Percentiles rank a stretch among this genome's conserved stretches.
Evolutionary conservation across 2,888 invertebrate genomes (phyloP).

Genomic region (Apamea monoglypha): DNA sequence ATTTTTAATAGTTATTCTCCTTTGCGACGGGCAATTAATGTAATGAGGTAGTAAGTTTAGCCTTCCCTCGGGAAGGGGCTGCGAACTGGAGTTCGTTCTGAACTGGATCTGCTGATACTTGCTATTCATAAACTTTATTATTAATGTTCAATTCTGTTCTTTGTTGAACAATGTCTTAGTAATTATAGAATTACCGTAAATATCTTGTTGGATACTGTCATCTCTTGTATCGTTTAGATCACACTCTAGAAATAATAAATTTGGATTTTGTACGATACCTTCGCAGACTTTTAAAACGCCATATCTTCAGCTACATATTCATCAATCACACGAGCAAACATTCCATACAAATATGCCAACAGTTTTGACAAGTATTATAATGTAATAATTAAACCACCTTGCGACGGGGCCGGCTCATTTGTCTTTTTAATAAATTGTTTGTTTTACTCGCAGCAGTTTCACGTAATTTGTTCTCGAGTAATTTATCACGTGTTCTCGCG

Average conservation of each 20-base stretch:
- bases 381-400: constrained; percentile 80
- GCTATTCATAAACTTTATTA: constrained; percentile 60
- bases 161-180: constrained; percentile 26
- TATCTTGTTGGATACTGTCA: neutral
- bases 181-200: constrained; percentile 34
- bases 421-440: constrained; percentile 86
- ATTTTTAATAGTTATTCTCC: constrained; percentile 87
- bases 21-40: constrained; percentile 84
- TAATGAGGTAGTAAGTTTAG: constrained; percentile 85
- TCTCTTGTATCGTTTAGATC: neutral
- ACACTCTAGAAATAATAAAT: neutral
- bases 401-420: constrained; percentile 76
- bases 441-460: constrained; percentile 81
- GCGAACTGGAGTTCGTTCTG: constrained; percentile 76
- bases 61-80: constrained; percentile 68
- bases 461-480: constrained; percentile 83
- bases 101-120: constrained; percentile 70
- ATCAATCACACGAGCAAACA: constrained; percentile 46
- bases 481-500: constrained; percentile 83
- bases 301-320: constrained; percentile 24
- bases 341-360: constrained; percentile 47
- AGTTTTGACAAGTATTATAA: constrained; percentile 70
- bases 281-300: neutral
- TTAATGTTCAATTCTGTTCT: constrained; percentile 59
- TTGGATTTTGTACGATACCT: neutral